These are phyloP conservation scores for Bubo bubo DNA, from an alignment of 2,113 vertebrate species.

Conservation along the genomic window DNA sequence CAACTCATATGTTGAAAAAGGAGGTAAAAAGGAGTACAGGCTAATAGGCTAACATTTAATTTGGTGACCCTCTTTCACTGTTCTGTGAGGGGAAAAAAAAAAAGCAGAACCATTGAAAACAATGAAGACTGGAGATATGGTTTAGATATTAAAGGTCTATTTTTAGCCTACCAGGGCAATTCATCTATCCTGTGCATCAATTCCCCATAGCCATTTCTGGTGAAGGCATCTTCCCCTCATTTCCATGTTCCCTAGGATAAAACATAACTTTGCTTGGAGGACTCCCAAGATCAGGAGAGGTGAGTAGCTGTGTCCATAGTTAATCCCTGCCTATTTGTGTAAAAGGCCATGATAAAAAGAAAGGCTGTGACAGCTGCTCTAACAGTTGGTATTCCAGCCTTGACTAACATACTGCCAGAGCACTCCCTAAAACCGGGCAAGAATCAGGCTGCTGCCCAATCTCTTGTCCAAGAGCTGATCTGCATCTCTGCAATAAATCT, in stretches of 20 bases:
- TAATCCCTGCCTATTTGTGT: not conserved
- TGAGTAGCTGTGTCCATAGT: not conserved
- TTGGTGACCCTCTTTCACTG: not conserved
- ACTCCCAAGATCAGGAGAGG: not conserved
- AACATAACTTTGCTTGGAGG: not conserved
- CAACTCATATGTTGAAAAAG: not conserved
- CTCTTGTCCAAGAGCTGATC: not conserved
- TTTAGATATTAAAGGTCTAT: not conserved
- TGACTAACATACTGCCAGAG: not conserved
- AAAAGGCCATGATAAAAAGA: not conserved
- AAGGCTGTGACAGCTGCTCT: not conserved
- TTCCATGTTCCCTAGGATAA: not conserved
- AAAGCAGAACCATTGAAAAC: not conserved
- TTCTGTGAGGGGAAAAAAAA: accelerated
- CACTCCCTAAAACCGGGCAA: not conserved
- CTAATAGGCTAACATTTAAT: not conserved
- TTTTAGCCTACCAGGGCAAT: not conserved
- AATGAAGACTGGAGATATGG: not conserved
- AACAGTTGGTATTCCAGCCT: not conserved
- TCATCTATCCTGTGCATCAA: not conserved
- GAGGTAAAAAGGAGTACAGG: not conserved
- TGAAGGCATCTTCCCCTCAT: not conserved
- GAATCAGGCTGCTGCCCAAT: not conserved
- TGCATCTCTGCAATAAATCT: not conserved
- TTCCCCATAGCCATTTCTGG: not conserved